A percentile compares a stretch with the other conserved stretches of the same genome.
Conservation (phyloP, 2,797 vertebrate species). For the Eulemur mongoz region DNA sequence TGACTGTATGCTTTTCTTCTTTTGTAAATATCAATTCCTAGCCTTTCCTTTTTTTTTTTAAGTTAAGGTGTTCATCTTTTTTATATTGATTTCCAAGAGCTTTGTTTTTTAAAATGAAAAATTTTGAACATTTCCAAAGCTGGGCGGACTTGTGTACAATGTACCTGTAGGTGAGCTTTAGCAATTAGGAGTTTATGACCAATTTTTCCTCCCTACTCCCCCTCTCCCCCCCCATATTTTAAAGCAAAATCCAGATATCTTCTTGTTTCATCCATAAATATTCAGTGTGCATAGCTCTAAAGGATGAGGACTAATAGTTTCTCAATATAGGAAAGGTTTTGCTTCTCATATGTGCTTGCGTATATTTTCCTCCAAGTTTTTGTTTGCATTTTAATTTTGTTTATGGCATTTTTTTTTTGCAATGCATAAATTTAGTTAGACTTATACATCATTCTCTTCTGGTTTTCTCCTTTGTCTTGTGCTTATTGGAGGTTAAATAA, state of each 20-base stretch:
- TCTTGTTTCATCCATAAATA: neutral
- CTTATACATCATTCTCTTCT: neutral
- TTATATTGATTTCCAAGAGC: neutral
- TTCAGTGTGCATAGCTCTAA: neutral
- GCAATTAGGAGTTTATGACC: neutral
- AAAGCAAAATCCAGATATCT: neutral
- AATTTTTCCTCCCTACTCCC: neutral
- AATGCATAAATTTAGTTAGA: neutral
- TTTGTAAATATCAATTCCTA: neutral
- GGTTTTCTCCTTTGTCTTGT: neutral
- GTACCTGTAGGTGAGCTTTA: neutral
- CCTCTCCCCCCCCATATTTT: neutral
- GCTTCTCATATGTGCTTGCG: neutral
- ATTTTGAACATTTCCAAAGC: neutral
- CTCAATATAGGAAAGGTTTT: neutral
- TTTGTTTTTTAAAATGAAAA: constrained; percentile 5
- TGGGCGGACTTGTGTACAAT: neutral
- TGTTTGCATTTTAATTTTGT: constrained; percentile 21
- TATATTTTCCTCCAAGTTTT: neutral
- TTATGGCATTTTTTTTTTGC: neutral
- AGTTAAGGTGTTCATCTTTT: neutral
- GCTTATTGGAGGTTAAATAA: neutral
- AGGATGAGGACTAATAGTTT: neutral
- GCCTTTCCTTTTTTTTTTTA: neutral
- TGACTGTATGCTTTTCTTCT: neutral